Base-by-base conservation (phyloP, 1,140 invertebrate species). In the Daktulosphaira vitifoliae region DNA sequence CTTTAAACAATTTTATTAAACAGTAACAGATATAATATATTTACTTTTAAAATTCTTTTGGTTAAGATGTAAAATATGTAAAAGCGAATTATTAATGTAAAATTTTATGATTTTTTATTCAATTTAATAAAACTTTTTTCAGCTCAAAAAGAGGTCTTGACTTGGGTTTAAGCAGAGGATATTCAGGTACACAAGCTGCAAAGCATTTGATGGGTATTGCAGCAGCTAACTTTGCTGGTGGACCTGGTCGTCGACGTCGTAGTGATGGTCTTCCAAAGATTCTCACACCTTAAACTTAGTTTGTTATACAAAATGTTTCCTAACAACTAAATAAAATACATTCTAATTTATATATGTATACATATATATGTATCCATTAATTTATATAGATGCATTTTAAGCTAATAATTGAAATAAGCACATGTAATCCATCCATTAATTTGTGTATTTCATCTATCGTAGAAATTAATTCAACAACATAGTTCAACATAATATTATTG, bases 131-230 rank as follows among this genome's bases (percentile, higher is more conserved):
- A n/a, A n/a, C n/a, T n/a, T 53, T 64, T 79, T 79, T 9, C 78
- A 90, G 87, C 73, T 80, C 82, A 44, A 90, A 90, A 75, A 83
- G 88, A 2, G 87, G 85, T 38, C 76, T 90, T 48, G 88, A 90
- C 72, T 78, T 90, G 69, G 90, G 90, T 13, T 76, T 94, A 46
- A 86, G 81, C 66, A 85, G 90, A 33, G 90, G 90, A 3, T 92
- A 88, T 75, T 92, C 89, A 39, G 90, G 89, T 0, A 87, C 88
- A 23, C 84, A 92, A 71, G 86, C 90, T 46, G 90, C 89, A 70
- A 92, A 92, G 75, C 89, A 92, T 74, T 78, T 92, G 69, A 90
- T 94, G 86, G 90, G 89, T 1, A 73, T 91, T 44, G 85, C 88
- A 46, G 87, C 88, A 1, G 89, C 89, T 68, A 89, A 88, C 75